Evolutionary conservation across 64 coral and sea anemone genomes (phyloP), one percentile per base, ranked within the genome.

Genomic region (Montipora efflorescens): DNA sequence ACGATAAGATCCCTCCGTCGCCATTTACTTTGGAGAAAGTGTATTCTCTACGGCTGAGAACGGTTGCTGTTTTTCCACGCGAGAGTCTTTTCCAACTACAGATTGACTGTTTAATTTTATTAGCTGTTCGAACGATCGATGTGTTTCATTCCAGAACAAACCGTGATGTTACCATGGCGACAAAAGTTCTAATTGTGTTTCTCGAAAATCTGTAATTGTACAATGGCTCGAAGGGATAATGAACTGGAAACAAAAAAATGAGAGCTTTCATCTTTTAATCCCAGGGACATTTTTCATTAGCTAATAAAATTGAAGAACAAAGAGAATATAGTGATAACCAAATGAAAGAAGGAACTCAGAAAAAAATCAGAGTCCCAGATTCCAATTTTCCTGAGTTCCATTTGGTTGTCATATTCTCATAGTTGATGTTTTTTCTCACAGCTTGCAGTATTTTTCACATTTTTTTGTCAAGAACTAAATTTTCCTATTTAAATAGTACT

Each of bases 1-100:
- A 8, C 76, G 81, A 61, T 99, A 99, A 16, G 80, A 76, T 47
- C 83, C 82, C 11, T 67, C 53, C 43, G 49, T 43, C 7, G 79
- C 87, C 93, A 98, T 98, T 55, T 49, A 46, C 14, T 13, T 15
- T 16, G 5, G 43, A 20, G 19, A 57, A 18, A 84, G 43, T 5
- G 5, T n/a, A 46, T 62, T 47, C 4, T 3, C 7, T 67, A 11
- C 14, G 4, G 36, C 18, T 22, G 80, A 67, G 55, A 47, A 23
- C 36, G 36, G 36, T 36, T 36, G 36, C 36, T 36, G 36, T 36
- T 36, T 36, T 36, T 36, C 36, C 36, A 36, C 36, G 64, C 22
- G 13, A 12, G 13, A 20, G 51, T 58, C 13, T 15, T 11, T 12
- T 12, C 61, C 0, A 15, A 64, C 14, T 15, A 3, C 8, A 16